Conservation (phyloP, 2,888 invertebrate genomes). For the Caenorhabditis sp. region DNA sequence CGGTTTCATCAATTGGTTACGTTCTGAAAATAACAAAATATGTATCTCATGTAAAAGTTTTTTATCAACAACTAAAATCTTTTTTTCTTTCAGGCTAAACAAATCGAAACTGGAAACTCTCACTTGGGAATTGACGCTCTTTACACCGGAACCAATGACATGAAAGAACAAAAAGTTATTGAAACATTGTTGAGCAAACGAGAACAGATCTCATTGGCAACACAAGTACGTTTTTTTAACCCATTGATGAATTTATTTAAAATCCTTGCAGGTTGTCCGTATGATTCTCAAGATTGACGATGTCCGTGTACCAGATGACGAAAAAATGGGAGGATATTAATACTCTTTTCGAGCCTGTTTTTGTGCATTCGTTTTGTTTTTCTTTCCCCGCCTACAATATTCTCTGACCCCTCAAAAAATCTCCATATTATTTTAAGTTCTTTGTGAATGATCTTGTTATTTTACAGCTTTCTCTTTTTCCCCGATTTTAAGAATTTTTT, state of each 20-base stretch:
- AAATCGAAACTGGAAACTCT: slow-evolving; percentile 84
- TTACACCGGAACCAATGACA: slow-evolving; percentile 82
- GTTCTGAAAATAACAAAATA: no score
- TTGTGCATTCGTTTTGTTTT: slow-evolving; percentile 8
- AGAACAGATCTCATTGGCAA: slow-evolving; percentile 93
- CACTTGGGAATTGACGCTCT: slow-evolving; percentile 94
- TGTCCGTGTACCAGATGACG: slow-evolving; percentile 78
- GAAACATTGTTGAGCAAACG: slow-evolving; percentile 96
- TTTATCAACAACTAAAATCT: no score
- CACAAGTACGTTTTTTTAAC: slow-evolving; percentile 76
- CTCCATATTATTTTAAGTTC: slow-evolving; percentile 2
- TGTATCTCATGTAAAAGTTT: no score
- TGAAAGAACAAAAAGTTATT: slow-evolving; percentile 90
- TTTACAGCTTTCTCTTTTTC: neutral
- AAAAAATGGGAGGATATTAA: slow-evolving; percentile 49
- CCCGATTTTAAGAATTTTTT: neutral
- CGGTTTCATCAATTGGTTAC: no score
- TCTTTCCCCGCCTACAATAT: neutral
- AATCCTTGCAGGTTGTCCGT: slow-evolving; percentile 80
- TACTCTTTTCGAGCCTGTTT: slow-evolving; percentile 11
- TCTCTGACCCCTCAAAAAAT: neutral
- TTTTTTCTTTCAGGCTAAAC: slow-evolving; percentile 78
- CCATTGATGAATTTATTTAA: neutral
- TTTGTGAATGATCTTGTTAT: slow-evolving; percentile 8
- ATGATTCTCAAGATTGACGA: slow-evolving; percentile 99